Base-by-base conservation (phyloP, 2,113 vertebrate genomes). In the Lates calcarifer region DNA sequence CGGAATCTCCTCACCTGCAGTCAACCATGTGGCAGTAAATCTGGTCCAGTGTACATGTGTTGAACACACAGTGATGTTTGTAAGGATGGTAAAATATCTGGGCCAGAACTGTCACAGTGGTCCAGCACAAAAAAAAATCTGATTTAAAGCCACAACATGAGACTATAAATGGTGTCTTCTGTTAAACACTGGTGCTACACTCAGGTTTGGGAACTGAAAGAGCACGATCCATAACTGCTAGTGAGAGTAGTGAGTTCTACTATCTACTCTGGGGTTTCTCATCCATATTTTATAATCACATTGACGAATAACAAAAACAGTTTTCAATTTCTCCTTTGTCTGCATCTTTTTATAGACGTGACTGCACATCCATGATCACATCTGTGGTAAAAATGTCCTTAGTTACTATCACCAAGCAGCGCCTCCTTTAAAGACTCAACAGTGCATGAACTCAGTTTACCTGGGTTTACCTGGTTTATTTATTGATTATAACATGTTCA, bases 241-340 rank as follows among this genome's bases (percentile, higher is more conserved):
- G 55, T 56, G 26, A 72, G 31, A 20, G 56, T 7, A 26, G 10
- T 31, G 43, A 47, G 49, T 41, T 13, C 20, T 24, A 33, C 24
- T 65, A 18, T 73, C 26, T 72, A 53, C 39, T 78, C 18, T 43
- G 49, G 55, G 22, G 57, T 65, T 60, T 62, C 39, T 83, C 35
- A 62, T 67, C 18, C 22, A 74, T 77, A 68, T 60, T 47, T 18
- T 3, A 68, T 20, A 53, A 22, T 0, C 9, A 6, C 28, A 12
- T 58, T 17, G 67, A 61, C 14, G 5, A 60, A 81, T 57, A 55
- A 51, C 51, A 53, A 58, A 57, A 57, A 47, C 20, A 29, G 20
- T 37, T 56, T 14, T 20, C 26, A 33, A 14, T 49, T 31, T 56
- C 35, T 43, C 15, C 17, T 66, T 43, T 78, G 67, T 41, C 39